A percentile compares a stretch with the other conserved stretches of the same genome.
Conservation (phyloP, 2,797 vertebrate genomes). For the Onychomys leucogaster region DNA sequence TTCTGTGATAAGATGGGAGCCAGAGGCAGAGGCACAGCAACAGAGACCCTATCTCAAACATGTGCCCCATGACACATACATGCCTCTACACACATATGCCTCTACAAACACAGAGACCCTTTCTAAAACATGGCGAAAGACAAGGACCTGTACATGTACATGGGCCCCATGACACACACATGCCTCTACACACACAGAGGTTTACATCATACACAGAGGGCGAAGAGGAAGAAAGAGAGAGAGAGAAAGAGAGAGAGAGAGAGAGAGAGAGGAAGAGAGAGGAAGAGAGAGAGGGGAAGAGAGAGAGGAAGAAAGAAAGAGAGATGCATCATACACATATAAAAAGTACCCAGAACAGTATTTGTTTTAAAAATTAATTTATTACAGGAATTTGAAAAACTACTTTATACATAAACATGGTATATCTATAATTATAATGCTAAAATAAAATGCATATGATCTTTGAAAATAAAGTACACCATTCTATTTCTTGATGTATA, state of each 20-base stretch:
- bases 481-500: slow-evolving; percentile 45
- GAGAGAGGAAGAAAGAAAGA: not conserved
- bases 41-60: not conserved
- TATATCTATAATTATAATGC: slow-evolving; percentile 44
- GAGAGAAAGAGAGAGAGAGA: not conserved
- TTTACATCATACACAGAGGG: not conserved
- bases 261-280: not conserved
- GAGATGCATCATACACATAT: not conserved
- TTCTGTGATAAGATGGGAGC: not conserved
- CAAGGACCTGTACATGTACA: no score
- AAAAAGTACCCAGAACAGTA: slow-evolving; percentile 21
- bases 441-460: slow-evolving; percentile 44
- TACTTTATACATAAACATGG: not conserved
- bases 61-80: no score
- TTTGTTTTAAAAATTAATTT: slow-evolving; percentile 48
- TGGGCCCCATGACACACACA: no score
- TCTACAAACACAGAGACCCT: not conserved
- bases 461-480: slow-evolving; percentile 40
- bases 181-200: not conserved
- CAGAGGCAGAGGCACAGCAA: not conserved
- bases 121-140: not conserved
- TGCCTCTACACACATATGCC: not conserved
- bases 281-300: not conserved
- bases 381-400: slow-evolving; percentile 65
- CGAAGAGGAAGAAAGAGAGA: not conserved